Conservation (phyloP, 2,797 vertebrate genomes). For the Pseudomugil gertrudae region DNA sequence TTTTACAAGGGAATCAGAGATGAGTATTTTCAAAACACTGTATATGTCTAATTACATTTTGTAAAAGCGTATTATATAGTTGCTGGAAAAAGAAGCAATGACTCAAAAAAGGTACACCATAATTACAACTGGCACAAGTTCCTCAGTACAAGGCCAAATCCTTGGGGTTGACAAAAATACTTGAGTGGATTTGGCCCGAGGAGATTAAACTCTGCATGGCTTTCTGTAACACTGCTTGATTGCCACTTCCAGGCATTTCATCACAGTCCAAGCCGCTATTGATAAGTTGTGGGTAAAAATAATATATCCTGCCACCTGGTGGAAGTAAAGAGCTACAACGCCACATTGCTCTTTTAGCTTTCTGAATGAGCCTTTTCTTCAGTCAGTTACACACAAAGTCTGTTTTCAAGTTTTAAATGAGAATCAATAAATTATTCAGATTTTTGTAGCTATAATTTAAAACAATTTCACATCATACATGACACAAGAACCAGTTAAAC, state of each 20-base stretch:
- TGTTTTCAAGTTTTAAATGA: not conserved
- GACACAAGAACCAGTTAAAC: not conserved
- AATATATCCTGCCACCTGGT: conserved; percentile 66
- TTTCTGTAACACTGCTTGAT: conserved; percentile 31
- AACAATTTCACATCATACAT: not conserved
- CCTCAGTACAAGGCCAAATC: conserved; percentile 14
- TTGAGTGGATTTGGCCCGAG: conserved; percentile 44
- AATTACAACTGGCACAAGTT: conserved; percentile 23
- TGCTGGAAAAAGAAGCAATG: conserved; percentile 6
- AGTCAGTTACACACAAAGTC: not conserved
- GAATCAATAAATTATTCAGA: not conserved
- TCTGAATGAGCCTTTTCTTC: not conserved
- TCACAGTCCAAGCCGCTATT: conserved; percentile 9
- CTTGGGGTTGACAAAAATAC: conserved; percentile 46
- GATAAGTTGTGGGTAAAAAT: conserved; percentile 1
- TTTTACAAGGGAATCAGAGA: not conserved
- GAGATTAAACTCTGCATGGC: conserved; percentile 48
- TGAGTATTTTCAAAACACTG: not conserved
- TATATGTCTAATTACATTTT: conserved; percentile 8
- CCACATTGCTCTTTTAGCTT: not conserved
- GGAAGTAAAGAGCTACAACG: conserved; percentile 43
- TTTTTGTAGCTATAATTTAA: not conserved
- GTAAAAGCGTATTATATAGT: not conserved
- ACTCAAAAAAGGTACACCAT: conserved; percentile 3
- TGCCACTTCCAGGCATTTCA: conserved; percentile 36